phyloP scores from a whole-genome alignment of 2,797 vertebrate species.

The Melanotaenia boesemani region DNA sequence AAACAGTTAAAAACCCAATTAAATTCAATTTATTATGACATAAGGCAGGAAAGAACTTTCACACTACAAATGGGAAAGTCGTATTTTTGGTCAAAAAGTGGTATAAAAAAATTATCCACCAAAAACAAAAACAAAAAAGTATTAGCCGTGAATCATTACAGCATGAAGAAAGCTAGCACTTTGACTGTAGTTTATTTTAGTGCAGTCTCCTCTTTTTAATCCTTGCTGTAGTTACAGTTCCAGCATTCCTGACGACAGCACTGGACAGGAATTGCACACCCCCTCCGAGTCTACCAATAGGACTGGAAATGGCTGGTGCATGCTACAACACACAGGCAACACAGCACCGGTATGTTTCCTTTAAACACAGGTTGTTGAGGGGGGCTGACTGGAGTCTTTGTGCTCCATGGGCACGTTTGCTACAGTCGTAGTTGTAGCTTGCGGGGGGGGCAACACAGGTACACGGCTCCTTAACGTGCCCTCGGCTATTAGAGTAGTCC shows the following conservation, averaged over 20 bases:
- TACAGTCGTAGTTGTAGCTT: slow-evolving; percentile 23
- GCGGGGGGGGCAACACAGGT: slow-evolving; percentile 43
- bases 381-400: slow-evolving; percentile 37
- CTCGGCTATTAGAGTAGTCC: slow-evolving; percentile 54
- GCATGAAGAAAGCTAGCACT: not conserved
- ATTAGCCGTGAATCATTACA: not conserved
- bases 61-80: not conserved
- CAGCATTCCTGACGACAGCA: not conserved
- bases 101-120: not conserved
- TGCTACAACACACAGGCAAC: slow-evolving; percentile 11
- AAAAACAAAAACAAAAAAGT: not conserved
- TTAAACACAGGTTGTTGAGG: slow-evolving; percentile 40
- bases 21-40: not conserved
- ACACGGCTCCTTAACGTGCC: slow-evolving; percentile 65
- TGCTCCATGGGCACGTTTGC: slow-evolving; percentile 32
- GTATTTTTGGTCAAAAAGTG: not conserved
- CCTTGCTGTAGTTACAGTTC: not conserved
- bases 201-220: not conserved
- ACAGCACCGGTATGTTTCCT: slow-evolving; percentile 29
- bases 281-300: not conserved
- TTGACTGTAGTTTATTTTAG: not conserved
- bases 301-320: slow-evolving; percentile 1
- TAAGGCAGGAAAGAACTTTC: not conserved
- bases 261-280: slow-evolving; percentile 6
- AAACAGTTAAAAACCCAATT: not conserved